These are phyloP conservation scores for Rapana venosa DNA, from an alignment of 2,888 invertebrate genomes.

Conservation along the genomic window DNA sequence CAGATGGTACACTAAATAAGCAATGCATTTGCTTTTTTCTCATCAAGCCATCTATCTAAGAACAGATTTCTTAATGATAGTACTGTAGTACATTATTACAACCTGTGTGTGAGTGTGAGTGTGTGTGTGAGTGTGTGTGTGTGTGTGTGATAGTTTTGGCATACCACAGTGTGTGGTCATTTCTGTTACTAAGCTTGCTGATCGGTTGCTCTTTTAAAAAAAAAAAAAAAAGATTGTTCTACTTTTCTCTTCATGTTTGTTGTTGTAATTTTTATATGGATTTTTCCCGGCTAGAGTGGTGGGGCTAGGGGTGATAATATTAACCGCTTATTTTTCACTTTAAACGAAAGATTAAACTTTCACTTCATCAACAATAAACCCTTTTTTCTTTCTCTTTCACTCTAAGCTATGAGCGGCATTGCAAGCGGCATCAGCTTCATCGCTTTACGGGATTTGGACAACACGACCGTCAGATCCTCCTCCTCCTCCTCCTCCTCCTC, in stretches of 20 bases:
- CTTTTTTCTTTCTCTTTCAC: not conserved
- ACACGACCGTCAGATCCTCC: not conserved
- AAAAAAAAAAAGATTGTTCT: no score
- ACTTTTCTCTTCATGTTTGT: not conserved
- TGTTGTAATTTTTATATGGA: not conserved
- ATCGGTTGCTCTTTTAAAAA: no score
- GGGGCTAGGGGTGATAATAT: not conserved
- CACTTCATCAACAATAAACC: not conserved
- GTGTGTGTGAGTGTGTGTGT: slow-evolving; percentile 15
- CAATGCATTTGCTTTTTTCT: no score
- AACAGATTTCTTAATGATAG: no score
- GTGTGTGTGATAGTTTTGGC: not conserved
- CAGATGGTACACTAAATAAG: no score
- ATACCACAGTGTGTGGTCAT: no score
- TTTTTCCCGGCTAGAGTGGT: not conserved
- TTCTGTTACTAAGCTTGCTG: no score
- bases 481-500: not conserved
- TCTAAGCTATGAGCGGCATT: slow-evolving; percentile 66
- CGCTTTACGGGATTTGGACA: slow-evolving; percentile 64
- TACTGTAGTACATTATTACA: no score
- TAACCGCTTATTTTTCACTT: no score
- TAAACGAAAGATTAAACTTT: not conserved
- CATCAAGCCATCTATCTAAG: no score
- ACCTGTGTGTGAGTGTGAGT: slow-evolving; percentile 13
- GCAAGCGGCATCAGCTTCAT: slow-evolving; percentile 69